Conservation (phyloP, 2,113 vertebrate genomes). For the Garra rufa region DNA sequence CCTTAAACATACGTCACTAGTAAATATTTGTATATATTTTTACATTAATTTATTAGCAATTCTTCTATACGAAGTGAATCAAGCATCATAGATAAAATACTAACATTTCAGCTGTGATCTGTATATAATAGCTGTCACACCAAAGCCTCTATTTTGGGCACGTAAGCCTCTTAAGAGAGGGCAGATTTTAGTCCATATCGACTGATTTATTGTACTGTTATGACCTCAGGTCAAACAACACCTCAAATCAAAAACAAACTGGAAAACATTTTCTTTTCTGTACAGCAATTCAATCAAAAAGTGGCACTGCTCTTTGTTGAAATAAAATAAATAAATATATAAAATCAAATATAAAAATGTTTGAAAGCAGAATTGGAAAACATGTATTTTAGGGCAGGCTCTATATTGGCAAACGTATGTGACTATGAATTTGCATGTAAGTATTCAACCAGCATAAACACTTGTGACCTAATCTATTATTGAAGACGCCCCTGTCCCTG, state of each 20-base stretch:
- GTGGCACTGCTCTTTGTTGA: neutral
- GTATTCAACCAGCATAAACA: neutral
- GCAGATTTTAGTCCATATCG: constrained; percentile 18
- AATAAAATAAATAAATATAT: neutral
- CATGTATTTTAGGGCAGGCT: neutral
- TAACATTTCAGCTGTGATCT: constrained; percentile 1
- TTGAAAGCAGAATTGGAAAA: neutral
- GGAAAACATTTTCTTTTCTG: neutral
- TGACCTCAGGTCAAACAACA: neutral
- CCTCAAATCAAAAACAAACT: neutral
- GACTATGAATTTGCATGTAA: neutral
- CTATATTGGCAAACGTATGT: neutral
- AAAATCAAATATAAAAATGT: no score
- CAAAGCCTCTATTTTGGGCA: constrained; percentile 20
- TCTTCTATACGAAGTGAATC: neutral
- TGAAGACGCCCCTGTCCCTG: neutral
- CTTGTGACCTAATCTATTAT: constrained; percentile 15
- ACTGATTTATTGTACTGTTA: neutral
- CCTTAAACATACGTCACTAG: neutral
- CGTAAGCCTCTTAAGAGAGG: constrained; percentile 34
- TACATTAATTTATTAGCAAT: no score
- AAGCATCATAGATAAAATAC: neutral
- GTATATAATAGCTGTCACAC: neutral
- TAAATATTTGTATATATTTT: no score
- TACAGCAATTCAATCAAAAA: neutral